Evolutionary conservation across 2,797 vertebrate genomes (phyloP).

Genomic region (Phrynocephalus forsythii): DNA sequence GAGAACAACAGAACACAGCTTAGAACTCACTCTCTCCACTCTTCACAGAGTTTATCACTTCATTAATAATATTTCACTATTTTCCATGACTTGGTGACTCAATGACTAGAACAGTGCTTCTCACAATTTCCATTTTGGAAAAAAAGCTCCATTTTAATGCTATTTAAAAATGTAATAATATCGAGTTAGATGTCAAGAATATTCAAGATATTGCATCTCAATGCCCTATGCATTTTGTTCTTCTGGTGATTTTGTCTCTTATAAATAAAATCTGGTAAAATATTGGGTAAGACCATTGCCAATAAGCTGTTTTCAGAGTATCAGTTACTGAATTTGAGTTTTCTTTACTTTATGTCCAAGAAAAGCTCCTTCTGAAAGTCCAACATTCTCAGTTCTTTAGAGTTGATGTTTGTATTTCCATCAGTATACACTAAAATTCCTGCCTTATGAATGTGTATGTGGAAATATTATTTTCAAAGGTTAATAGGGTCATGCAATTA

Average conservation of each 20-base stretch:
- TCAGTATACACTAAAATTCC: neutral
- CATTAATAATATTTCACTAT: no score
- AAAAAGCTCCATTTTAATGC: neutral
- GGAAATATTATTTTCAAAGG: neutral
- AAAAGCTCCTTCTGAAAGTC: neutral
- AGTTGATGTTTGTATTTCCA: neutral
- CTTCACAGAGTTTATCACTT: no score
- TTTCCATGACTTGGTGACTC: no score
- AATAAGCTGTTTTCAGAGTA: neutral
- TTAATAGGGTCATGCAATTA: neutral
- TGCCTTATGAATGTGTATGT: neutral
- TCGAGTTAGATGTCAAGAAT: neutral
- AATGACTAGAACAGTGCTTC: neutral
- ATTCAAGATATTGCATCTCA: neutral
- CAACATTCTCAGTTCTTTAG: neutral
- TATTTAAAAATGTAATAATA: neutral
- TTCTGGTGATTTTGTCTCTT: neutral
- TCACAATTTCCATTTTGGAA: neutral
- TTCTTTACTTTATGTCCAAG: neutral
- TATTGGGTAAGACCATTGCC: neutral
- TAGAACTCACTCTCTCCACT: no score
- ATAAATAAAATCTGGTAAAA: neutral
- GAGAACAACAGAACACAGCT: no score
- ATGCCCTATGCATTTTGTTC: neutral
- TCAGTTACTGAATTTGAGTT: neutral